Percentiles rank a stretch among this genome's conserved stretches.
phyloP scores from a whole-genome alignment of 2,113 vertebrate genomes.

The Pyxicephalus adspersus region DNA sequence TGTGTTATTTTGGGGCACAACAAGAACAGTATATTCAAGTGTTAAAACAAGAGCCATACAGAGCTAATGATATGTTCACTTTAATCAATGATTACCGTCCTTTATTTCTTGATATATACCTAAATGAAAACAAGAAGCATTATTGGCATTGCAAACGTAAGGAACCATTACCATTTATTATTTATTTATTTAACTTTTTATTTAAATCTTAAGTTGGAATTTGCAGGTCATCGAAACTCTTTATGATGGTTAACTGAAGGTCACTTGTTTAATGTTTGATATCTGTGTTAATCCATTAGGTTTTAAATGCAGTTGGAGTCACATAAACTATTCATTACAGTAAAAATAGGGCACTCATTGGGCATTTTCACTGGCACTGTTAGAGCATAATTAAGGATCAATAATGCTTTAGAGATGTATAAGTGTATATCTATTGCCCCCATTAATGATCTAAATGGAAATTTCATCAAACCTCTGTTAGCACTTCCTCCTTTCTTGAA shows the following conservation, averaged over 20 bases:
- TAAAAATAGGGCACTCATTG: slow-evolving; percentile 13
- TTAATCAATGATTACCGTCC: too few species aligned
- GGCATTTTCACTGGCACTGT: slow-evolving; percentile 13
- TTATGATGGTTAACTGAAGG: slow-evolving; percentile 2
- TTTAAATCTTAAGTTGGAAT: background rate
- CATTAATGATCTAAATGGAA: slow-evolving; percentile 32
- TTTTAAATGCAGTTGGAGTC: background rate
- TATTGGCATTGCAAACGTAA: too few species aligned
- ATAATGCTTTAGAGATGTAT: slow-evolving; percentile 35
- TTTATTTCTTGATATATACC: too few species aligned
- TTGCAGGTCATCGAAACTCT: background rate
- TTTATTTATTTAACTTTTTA: background rate
- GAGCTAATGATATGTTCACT: too few species aligned
- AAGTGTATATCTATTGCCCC: background rate
- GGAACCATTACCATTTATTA: background rate
- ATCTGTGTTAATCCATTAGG: slow-evolving; percentile 1
- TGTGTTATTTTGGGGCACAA: too few species aligned
- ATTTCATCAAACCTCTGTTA: slow-evolving; percentile 1
- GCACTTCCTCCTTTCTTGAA: slow-evolving; percentile 17
- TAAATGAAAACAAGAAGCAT: too few species aligned
- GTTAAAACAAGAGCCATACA: too few species aligned
- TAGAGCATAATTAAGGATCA: slow-evolving; percentile 30
- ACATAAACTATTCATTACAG: slow-evolving; percentile 38
- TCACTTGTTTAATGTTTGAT: background rate
- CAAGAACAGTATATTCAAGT: too few species aligned